Evolutionary conservation across 2,797 vertebrate species (phyloP), one percentile per base, ranked within the genome.

Genomic region (Sebastes ruberrimus): DNA sequence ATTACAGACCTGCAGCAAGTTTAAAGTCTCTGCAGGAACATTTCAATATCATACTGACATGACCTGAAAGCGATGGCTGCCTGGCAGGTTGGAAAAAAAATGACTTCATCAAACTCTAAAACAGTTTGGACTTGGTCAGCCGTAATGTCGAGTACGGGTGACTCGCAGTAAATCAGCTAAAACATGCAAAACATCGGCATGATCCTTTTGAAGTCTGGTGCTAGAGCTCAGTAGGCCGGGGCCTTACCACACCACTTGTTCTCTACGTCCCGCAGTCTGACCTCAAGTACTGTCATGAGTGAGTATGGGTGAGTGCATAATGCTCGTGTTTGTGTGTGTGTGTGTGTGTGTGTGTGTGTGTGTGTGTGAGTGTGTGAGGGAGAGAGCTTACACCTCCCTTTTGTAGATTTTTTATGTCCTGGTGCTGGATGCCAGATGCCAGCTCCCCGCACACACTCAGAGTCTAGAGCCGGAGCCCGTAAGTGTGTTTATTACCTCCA

Each of bases 401-500:
- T 86, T 88, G 75, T 79, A 82, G n/a, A 60, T 75, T 87, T 90
- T 91, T 90, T 84, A 92, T 82, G 86, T 89, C 80, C 67, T 67
- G 18, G 71, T 82, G 86, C 91, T 93, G 90, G 83, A 80, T 87
- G 84, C 90, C 91, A 93, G 90, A 93, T 94, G 93, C 91, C 77
- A 83, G 27, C 64, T 76, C 86, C 74, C 74, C 74, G 13, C 77
- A 90, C 88, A 90, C 88, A 86, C 74, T 32, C 71, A n/a, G 73
- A 72, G 76, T 89, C 77, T 77, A 35, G 46, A 85, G 69, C 77
- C 33, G 5, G 79, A 89, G 84, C 84, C 88, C 87, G 63, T 84
- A 88, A 87, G 86, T 80, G 76, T 88, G 85, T 93, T 92, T 92
- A 94, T 93, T 92, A 91, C 90, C 87, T 86, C 89, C 90, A 86